These are phyloP conservation scores for Addax nasomaculatus DNA, from an alignment of 2,113 vertebrate species.

Conservation along the genomic window DNA sequence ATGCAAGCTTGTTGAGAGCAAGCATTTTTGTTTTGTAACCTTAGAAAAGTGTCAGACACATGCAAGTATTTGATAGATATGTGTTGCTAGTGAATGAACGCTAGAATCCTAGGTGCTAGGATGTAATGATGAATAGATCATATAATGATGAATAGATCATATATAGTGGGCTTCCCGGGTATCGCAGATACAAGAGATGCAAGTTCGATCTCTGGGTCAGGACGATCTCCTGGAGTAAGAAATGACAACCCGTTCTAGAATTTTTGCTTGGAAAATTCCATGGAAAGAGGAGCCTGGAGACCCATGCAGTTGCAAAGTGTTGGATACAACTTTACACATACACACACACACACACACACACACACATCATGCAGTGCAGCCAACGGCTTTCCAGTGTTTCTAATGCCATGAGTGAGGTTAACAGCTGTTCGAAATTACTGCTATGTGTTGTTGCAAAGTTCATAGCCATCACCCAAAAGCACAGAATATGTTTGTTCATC, in stretches of 20 bases:
- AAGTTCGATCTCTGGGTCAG: neutral
- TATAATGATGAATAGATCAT: neutral
- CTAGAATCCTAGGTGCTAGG: neutral
- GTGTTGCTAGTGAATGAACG: neutral
- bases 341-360: neutral
- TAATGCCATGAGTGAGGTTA: neutral
- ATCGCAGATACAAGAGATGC: neutral
- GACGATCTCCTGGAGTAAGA: neutral
- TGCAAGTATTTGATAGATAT: neutral
- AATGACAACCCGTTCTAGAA: neutral
- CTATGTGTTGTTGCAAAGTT: neutral
- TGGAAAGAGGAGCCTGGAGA: neutral
- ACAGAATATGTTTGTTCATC: neutral
- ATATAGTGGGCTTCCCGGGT: neutral
- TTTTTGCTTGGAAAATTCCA: neutral
- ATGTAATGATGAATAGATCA: neutral
- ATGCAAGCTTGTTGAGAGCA: neutral
- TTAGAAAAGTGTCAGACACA: neutral
- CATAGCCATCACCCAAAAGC: neutral
- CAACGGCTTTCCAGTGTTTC: neutral
- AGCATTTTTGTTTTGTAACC: neutral
- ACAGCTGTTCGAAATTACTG: neutral
- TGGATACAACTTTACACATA: neutral
- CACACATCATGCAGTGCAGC: neutral
- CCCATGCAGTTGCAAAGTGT: neutral